Conservation (phyloP, 2,797 vertebrate genomes). For the Pseudochaenichthys georgianus region DNA sequence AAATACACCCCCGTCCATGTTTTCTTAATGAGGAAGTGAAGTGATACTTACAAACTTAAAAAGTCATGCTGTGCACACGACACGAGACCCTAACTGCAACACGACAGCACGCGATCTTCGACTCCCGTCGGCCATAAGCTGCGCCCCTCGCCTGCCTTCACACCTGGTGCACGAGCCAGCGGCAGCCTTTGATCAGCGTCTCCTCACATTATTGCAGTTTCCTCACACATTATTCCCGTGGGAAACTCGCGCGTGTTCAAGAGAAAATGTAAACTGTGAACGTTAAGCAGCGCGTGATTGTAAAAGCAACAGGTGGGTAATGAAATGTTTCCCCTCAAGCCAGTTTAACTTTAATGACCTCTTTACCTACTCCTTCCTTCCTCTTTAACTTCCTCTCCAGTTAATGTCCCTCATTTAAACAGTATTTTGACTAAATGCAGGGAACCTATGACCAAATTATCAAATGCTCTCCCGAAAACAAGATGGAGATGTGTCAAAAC, state of each 20-base stretch:
- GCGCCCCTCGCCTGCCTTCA: conserved; percentile 16
- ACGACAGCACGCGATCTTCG: background rate
- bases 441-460: background rate
- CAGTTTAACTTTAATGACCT: background rate
- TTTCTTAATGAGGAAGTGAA: background rate
- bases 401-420: background rate
- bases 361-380: background rate
- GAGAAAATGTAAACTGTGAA: background rate
- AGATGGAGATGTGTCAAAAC: background rate
- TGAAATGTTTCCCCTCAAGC: conserved; percentile 4
- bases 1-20: background rate
- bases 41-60: background rate
- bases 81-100: no score
- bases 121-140: conserved; percentile 2
- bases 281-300: background rate
- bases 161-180: conserved; percentile 19
- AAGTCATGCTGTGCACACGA: conserved; percentile 2
- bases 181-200: background rate
- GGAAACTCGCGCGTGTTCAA: background rate
- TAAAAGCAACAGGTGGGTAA: conserved; percentile 42
- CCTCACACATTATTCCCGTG: background rate
- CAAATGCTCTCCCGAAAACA: background rate
- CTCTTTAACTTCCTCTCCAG: background rate
- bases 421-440: background rate
- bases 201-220: background rate